A percentile compares a stretch with the other conserved stretches of the same genome.
Evolutionary conservation across 1,140 invertebrate species (phyloP).

Genomic region (Pseudomyrmex flavicornis): DNA sequence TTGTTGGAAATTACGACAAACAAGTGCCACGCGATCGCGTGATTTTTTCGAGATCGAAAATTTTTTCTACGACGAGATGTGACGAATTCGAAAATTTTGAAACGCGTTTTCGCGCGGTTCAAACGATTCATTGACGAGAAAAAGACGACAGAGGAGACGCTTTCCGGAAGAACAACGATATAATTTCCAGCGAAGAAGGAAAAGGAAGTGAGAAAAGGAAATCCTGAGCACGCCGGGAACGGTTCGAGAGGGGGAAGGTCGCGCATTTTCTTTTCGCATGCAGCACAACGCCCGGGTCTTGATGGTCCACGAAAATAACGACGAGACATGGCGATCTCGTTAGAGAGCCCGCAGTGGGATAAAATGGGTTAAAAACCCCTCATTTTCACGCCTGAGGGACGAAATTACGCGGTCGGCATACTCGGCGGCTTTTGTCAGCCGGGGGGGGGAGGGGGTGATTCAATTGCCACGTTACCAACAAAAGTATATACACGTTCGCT

Average conservation of each 20-base stretch:
- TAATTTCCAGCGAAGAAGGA: neutral
- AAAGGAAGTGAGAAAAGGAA: too few species aligned
- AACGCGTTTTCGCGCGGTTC: neutral
- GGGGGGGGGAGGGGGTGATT: constrained; percentile 24
- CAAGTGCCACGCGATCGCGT: neutral
- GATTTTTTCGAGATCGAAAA: neutral
- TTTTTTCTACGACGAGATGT: too few species aligned
- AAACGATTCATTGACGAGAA: constrained; percentile 29
- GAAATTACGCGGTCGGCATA: constrained; percentile 56
- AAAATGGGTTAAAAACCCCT: constrained; percentile 60
- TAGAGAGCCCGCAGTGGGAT: constrained; percentile 49
- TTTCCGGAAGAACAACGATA: constrained; percentile 24
- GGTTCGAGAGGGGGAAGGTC: neutral
- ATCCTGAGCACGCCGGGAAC: neutral
- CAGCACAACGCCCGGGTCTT: constrained; percentile 24
- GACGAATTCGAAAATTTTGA: too few species aligned
- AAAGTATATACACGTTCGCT: constrained; percentile 50
- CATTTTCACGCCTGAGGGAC: constrained; percentile 59
- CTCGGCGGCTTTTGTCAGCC: constrained; percentile 49
- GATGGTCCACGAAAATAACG: constrained; percentile 58
- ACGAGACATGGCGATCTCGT: constrained; percentile 55
- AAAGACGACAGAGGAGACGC: too few species aligned
- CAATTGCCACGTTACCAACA: constrained; percentile 59
- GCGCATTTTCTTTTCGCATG: constrained; percentile 59
- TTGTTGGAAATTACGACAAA: neutral